phyloP scores from a whole-genome alignment of 1,140 invertebrate species.

The Drosophila bipectinata region DNA sequence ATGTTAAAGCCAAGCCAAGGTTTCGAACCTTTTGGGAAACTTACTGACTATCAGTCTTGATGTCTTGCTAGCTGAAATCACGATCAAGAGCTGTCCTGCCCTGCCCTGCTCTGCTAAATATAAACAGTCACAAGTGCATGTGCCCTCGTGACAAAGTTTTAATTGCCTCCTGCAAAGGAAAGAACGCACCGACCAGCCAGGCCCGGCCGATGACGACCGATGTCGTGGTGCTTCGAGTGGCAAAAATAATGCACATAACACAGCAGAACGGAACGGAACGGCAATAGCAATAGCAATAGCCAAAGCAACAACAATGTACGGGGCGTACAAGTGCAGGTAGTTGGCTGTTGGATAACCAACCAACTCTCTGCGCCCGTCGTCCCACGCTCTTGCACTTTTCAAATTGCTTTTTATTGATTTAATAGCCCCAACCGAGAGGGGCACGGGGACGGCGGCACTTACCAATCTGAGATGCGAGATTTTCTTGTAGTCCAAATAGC shows the following conservation, averaged over 20 bases:
- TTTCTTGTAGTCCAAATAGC: conserved; percentile 90
- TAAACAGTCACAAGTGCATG: conserved; percentile 40
- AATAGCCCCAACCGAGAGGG: conserved; percentile 42
- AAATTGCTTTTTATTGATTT: conserved; percentile 82
- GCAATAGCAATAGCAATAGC: neutral
- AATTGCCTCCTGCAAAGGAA: conserved; percentile 52
- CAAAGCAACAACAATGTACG: conserved; percentile 8
- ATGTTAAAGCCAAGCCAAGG: too few relatives aligned
- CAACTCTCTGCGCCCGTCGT: conserved; percentile 30
- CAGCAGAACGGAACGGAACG: conserved; percentile 3
- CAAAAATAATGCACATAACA: conserved; percentile 55
- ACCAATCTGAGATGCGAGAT: conserved; percentile 91
- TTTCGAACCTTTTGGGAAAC: too few relatives aligned
- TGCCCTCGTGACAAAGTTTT: conserved; percentile 55
- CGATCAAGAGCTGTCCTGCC: conserved; percentile 3
- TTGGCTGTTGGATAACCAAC: conserved; percentile 57
- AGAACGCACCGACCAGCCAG: conserved; percentile 26
- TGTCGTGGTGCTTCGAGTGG: conserved; percentile 45
- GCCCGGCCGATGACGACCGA: conserved; percentile 11
- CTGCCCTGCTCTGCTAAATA: conserved; percentile 18
- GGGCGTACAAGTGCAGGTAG: conserved; percentile 55
- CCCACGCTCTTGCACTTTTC: conserved; percentile 70
- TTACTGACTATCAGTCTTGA: too few relatives aligned
- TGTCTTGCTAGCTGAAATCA: neutral
- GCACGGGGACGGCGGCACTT: conserved; percentile 83